Evolutionary conservation across 2,888 invertebrate genomes (phyloP).

Genomic region (Cosmorhoe ocellata): DNA sequence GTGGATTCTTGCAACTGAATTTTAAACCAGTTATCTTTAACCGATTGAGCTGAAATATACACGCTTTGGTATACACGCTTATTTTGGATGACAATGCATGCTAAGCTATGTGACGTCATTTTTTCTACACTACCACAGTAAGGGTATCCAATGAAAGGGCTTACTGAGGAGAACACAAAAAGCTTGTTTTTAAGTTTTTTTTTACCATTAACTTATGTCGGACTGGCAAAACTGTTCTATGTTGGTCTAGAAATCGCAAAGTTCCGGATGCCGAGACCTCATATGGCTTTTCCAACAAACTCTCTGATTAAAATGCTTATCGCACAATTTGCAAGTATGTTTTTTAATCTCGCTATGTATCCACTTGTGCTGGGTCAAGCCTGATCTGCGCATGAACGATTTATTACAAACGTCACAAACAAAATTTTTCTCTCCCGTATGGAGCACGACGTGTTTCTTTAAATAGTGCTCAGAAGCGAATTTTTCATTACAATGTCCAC

Average conservation of each 20-base stretch:
- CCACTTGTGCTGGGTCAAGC: constrained; percentile 51
- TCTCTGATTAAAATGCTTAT: constrained; percentile 51
- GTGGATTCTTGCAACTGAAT: no score
- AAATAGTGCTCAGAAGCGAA: constrained; percentile 45
- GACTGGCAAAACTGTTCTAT: no score
- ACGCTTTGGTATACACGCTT: no score
- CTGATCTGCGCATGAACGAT: constrained; percentile 46
- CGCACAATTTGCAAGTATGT: constrained; percentile 46
- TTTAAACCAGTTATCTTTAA: no score
- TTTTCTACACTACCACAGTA: no score
- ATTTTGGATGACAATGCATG: no score
- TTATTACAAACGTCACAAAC: constrained; percentile 48
- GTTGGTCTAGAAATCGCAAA: constrained; percentile 34
- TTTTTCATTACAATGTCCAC: constrained; percentile 45
- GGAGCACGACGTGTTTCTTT: constrained; percentile 41
- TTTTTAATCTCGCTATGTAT: constrained; percentile 50
- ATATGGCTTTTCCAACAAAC: constrained; percentile 57
- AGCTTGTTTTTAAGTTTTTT: no score
- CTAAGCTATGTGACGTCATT: no score
- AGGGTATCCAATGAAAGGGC: no score
- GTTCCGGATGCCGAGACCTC: constrained; percentile 59
- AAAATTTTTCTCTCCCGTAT: constrained; percentile 47
- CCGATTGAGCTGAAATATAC: no score
- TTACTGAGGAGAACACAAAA: no score
- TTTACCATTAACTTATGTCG: no score